Conservation (phyloP, 2,797 vertebrate species). For the Apodemus agrarius region DNA sequence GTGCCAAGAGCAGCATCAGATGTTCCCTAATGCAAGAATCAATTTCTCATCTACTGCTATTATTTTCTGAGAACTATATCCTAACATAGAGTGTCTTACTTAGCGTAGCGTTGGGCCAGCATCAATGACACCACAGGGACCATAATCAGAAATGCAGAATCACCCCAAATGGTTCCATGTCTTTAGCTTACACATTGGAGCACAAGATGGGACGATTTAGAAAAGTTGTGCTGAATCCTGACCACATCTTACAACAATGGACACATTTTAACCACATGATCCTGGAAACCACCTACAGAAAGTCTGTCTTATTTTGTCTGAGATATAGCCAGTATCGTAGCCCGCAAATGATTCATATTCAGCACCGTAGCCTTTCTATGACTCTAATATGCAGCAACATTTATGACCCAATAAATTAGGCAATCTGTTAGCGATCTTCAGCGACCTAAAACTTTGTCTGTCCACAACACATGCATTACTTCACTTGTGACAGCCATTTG, state of each 20-base stretch:
- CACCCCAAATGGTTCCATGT: background rate
- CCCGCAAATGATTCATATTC: background rate
- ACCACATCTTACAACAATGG: background rate
- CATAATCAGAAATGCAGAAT: background rate
- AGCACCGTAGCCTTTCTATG: background rate
- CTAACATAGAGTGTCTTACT: background rate
- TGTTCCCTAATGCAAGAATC: background rate
- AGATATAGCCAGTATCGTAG: background rate
- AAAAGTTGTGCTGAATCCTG: background rate
- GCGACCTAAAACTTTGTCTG: background rate
- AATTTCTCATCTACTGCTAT: background rate
- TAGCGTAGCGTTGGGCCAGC: background rate
- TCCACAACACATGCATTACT: background rate
- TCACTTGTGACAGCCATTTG: background rate
- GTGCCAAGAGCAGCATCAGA: background rate
- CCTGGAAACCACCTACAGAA: background rate
- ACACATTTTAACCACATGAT: background rate
- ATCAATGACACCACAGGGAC: background rate
- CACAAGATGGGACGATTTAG: background rate
- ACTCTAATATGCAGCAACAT: constrained; percentile 15
- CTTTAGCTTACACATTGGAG: background rate
- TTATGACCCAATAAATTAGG: background rate
- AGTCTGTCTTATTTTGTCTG: background rate
- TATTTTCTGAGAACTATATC: background rate
- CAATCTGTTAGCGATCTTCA: background rate